phyloP scores from a whole-genome alignment of 1,140 invertebrate genomes.

The Solenopsis fugax region DNA sequence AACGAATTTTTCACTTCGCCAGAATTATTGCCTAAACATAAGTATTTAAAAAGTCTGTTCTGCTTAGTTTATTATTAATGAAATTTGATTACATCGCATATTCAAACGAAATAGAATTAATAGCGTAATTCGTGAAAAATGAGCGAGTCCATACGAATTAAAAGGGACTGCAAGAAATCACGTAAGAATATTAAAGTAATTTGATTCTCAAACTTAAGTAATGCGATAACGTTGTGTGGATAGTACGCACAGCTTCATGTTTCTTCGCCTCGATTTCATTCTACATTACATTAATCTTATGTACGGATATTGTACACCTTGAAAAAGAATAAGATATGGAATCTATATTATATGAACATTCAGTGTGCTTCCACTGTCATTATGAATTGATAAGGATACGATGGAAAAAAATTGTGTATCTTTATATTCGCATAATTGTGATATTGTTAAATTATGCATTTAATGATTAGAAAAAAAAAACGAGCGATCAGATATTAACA shows the following conservation, averaged over 20 bases:
- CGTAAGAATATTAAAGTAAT: conserved; percentile 22
- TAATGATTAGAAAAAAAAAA: conserved; percentile 62
- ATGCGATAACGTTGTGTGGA: conserved; percentile 40
- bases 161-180: neutral
- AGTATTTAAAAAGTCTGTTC: neutral
- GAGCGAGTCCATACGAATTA: neutral
- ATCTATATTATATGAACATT: conserved; percentile 72
- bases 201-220: conserved; percentile 75
- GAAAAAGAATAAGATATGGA: conserved; percentile 68
- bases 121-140: neutral
- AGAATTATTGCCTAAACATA: neutral
- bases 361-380: conserved; percentile 82
- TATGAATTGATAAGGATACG: conserved; percentile 69
- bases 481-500: conserved; percentile 58
- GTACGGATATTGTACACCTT: conserved; percentile 71
- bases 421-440: conserved; percentile 74
- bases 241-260: conserved; percentile 64
- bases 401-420: conserved; percentile 73
- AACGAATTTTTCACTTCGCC: conserved; percentile 13
- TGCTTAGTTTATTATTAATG: neutral
- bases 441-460: conserved; percentile 74
- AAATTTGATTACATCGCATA: neutral
- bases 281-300: conserved; percentile 69
- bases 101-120: neutral
- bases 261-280: conserved; percentile 68